Evolutionary conservation across 2,888 invertebrate species (phyloP).

Genomic region (Desoria tigrina): DNA sequence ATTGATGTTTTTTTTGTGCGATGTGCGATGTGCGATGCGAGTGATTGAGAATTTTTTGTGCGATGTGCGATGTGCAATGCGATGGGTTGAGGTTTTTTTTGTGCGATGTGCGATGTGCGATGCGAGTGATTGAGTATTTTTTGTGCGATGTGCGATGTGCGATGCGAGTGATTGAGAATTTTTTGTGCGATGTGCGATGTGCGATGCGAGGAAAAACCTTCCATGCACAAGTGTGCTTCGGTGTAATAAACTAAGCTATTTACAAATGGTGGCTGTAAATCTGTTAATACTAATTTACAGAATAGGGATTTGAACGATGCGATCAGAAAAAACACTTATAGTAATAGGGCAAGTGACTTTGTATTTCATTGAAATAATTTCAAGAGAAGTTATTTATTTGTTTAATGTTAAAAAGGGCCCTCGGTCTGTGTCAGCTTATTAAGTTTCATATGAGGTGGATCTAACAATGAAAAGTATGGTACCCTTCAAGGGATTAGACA

Average conservation of each 20-base stretch:
- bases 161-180: too few relatives aligned
- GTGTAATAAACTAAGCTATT: slow-evolving; percentile 16
- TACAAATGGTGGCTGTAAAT: background rate
- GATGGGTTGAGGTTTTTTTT: too few relatives aligned
- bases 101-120: too few relatives aligned
- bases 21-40: too few relatives aligned
- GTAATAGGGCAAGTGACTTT: background rate
- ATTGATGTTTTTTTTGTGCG: too few relatives aligned
- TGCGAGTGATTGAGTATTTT: too few relatives aligned
- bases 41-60: too few relatives aligned
- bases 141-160: too few relatives aligned
- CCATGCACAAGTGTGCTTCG: too few relatives aligned
- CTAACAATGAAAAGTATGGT: background rate
- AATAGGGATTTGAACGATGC: background rate
- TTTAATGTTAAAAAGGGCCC: slow-evolving; percentile 27
- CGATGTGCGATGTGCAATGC: too few relatives aligned
- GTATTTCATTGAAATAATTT: slow-evolving; percentile 10
- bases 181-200: too few relatives aligned
- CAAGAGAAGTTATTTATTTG: slow-evolving; percentile 43
- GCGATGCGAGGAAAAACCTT: too few relatives aligned
- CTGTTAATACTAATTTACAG: slow-evolving; percentile 1
- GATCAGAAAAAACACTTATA: slow-evolving; percentile 1
- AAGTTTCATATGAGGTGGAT: background rate
- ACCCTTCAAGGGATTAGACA: background rate
- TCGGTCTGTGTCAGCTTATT: background rate